Percentiles rank a stretch among this genome's conserved stretches.
These are phyloP conservation scores for Megamerina dolium DNA, from an alignment of 2,888 invertebrate species.

Conservation along the genomic window DNA sequence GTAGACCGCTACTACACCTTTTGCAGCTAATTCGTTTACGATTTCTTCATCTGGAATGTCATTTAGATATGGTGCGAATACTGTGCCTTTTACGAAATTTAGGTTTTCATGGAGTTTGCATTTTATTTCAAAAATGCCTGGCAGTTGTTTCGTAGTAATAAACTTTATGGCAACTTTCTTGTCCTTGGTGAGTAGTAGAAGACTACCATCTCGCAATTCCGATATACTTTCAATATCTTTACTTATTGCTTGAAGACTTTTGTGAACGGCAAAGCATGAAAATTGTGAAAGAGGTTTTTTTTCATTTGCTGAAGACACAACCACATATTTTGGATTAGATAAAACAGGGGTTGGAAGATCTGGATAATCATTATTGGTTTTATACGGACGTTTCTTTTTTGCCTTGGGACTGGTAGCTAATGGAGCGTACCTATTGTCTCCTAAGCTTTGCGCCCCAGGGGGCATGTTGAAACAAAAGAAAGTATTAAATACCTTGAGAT, in stretches of 20 bases:
- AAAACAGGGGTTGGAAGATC: neutral
- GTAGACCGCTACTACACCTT: no score
- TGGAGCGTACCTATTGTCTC: neutral
- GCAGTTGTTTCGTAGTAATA: constrained; percentile 7
- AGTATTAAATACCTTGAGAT: no score
- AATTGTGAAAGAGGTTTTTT: neutral
- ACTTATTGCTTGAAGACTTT: constrained; percentile 5
- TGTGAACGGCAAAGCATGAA: constrained; percentile 9
- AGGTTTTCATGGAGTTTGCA: constrained; percentile 6
- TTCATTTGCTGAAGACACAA: neutral
- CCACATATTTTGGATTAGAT: constrained; percentile 2
- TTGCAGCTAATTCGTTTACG: no score
- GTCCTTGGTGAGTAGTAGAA: constrained; percentile 8
- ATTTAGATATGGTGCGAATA: constrained; percentile 11
- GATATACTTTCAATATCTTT: constrained; percentile 3
- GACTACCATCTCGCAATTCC: constrained; percentile 6
- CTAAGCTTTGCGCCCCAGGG: neutral
- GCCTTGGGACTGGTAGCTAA: neutral
- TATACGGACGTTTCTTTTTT: neutral
- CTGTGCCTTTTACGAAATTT: constrained; percentile 7
- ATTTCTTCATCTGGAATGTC: no score
- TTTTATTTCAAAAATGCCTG: constrained; percentile 7
- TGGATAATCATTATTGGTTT: neutral
- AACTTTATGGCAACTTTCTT: constrained; percentile 5
- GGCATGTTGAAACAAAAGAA: no score